Base-by-base conservation (phyloP, 2,113 vertebrate genomes). In the Lepus europaeus region DNA sequence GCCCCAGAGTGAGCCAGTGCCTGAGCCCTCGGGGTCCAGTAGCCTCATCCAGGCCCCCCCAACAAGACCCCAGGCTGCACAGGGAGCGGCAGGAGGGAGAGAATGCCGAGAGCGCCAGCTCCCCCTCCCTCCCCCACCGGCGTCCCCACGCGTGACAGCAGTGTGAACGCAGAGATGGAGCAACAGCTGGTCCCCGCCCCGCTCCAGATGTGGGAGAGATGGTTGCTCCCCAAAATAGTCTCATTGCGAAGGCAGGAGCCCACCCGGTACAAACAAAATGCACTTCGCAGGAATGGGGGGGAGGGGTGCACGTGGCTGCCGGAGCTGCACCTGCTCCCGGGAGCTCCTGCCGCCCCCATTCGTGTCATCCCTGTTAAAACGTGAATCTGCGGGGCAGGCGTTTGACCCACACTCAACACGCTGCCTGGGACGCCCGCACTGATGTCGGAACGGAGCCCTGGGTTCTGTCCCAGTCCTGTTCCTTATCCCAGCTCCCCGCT, bases 211-310 rank as follows among this genome's bases (percentile, higher is more conserved):
- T 92, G 27, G 66, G 69, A 29, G 69, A 95, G 92, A 89, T 66
- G 33, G 94, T 27, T 91, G 95, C 87, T 97, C 95, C 97, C 95
- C 12, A 87, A 95, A 94, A 94, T 89, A 89, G 66, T 56, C 94
- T 39, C 70, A 4, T 3, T 49, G 83, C 61, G 84, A 91, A 91
- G 95, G 63, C 90, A 91, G 93, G 39, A 63, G 5, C 17, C 64
- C 56, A 73, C 73, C 56, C 7, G 25, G 11, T 63, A 29, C 59
- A 90, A 89, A 96, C 93, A 94, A 49, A 73, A 53, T 9, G 2
- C 14, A 39, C 64, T 49, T 70, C 81, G 49, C 6, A 0, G 33
- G 7, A 10, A 20, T 22, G 63, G 64, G 64, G 36, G 29, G 25
- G 33, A 64, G 74, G 20, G 31, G 49, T 39, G 85, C 51, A 10